Evolutionary conservation across 2,797 vertebrate genomes (phyloP).

Genomic region (Cottoperca gobio): DNA sequence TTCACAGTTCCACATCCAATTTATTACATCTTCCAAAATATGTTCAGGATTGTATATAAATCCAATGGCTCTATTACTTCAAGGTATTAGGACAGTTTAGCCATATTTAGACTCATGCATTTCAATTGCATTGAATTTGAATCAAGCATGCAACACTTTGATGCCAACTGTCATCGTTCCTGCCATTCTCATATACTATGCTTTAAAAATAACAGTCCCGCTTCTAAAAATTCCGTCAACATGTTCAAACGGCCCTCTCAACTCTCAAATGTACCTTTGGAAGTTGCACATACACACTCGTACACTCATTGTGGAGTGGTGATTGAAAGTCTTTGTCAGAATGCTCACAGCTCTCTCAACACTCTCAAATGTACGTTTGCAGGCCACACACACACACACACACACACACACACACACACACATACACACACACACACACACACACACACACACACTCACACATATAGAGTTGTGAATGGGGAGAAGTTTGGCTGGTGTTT

Average conservation of each 20-base stretch:
- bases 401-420: constrained; percentile 3
- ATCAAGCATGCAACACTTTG: background rate
- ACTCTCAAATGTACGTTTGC: constrained; percentile 21
- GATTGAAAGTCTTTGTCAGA: constrained; percentile 47
- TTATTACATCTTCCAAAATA: background rate
- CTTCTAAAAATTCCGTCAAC: constrained; percentile 7
- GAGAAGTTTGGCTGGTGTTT: constrained; percentile 47
- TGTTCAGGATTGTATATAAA: background rate
- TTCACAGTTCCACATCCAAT: background rate
- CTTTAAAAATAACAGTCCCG: constrained; percentile 1
- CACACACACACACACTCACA: constrained; percentile 6
- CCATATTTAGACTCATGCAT: background rate
- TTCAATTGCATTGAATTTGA: background rate
- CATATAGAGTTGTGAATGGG: constrained; percentile 1
- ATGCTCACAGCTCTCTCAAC: constrained; percentile 26
- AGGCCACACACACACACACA: constrained; percentile 11
- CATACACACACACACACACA: constrained; percentile 2
- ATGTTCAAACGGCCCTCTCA: constrained; percentile 1
- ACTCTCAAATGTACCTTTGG: constrained; percentile 1
- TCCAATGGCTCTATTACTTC: background rate
- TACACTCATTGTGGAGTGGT: constrained; percentile 14
- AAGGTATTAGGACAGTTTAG: background rate
- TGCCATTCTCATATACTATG: background rate
- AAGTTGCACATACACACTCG: background rate
- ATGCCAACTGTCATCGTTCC: background rate